phyloP scores from a whole-genome alignment of 2,888 invertebrate species.

The Ceriagrion tenellum region DNA sequence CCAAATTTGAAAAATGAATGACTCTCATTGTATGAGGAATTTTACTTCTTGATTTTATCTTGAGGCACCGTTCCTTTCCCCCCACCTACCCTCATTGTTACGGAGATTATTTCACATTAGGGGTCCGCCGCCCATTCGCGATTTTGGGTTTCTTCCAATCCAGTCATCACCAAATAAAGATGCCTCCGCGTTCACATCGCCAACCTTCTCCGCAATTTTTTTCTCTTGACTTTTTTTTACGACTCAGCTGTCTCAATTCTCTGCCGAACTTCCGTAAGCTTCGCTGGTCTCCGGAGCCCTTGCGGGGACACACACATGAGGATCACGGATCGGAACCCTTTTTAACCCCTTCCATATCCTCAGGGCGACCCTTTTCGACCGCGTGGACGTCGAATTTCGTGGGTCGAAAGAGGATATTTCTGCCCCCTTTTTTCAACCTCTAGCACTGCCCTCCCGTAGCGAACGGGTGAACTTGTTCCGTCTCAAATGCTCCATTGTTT shows the following conservation, averaged over 20 bases:
- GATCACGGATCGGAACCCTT: not conserved
- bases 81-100: no score
- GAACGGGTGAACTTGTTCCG: not conserved
- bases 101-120: no score
- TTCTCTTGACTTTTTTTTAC: not conserved
- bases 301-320: not conserved
- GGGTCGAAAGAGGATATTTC: not conserved
- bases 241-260: not conserved
- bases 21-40: not conserved
- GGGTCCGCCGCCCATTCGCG: no score
- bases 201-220: not conserved
- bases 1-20: no score
- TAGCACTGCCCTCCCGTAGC: not conserved
- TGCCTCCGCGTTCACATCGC: not conserved
- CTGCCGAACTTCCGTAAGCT: not conserved
- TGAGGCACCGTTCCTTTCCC: no score
- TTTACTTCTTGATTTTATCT: no score
- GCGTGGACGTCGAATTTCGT: not conserved
- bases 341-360: not conserved
- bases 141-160: not conserved
- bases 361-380: not conserved
- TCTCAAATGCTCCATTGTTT: slow-evolving; percentile 22
- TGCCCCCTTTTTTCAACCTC: not conserved
- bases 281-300: not conserved
- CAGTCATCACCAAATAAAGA: not conserved